Percentiles rank a stretch among this genome's conserved stretches.
Evolutionary conservation across 2,113 vertebrate species (phyloP).

Genomic region (Canis aureus): DNA sequence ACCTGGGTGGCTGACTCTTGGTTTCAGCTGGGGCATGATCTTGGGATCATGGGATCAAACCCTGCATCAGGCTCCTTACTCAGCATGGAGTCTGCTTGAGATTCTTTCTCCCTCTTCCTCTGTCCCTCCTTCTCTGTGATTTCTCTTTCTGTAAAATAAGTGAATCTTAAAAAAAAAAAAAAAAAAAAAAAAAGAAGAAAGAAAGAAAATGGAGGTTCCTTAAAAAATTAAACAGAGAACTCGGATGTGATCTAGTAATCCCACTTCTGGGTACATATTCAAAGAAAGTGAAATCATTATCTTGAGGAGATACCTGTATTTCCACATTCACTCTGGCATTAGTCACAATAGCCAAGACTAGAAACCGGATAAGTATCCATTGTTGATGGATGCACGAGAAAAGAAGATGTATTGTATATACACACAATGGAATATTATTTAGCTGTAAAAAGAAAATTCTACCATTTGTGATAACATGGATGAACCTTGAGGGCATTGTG

Average conservation of each 20-base stretch:
- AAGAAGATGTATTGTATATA: not conserved
- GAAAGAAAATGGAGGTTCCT: not conserved
- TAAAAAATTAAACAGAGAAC: not conserved
- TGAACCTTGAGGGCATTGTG: not conserved
- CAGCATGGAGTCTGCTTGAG: not conserved
- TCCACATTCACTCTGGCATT: not conserved
- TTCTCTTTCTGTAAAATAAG: not conserved
- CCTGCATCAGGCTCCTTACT: not conserved
- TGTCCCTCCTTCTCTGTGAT: not conserved
- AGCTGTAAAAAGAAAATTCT: not conserved
- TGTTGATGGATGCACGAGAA: too few relatives aligned
- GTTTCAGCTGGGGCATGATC: not conserved
- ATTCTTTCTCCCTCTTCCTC: not conserved
- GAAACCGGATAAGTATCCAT: not conserved
- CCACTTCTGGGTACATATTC: not conserved
- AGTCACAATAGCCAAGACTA: not conserved
- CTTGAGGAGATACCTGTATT: not conserved
- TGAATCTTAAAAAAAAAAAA: not conserved
- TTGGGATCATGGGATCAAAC: not conserved
- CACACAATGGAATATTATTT: not conserved
- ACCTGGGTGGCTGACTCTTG: not conserved
- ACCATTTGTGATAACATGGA: not conserved
- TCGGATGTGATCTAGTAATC: not conserved
- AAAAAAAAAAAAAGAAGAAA: too few relatives aligned
- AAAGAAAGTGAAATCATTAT: not conserved